Evolutionary conservation across 2,888 invertebrate species (phyloP).

Genomic region (Drosophila infuscata): DNA sequence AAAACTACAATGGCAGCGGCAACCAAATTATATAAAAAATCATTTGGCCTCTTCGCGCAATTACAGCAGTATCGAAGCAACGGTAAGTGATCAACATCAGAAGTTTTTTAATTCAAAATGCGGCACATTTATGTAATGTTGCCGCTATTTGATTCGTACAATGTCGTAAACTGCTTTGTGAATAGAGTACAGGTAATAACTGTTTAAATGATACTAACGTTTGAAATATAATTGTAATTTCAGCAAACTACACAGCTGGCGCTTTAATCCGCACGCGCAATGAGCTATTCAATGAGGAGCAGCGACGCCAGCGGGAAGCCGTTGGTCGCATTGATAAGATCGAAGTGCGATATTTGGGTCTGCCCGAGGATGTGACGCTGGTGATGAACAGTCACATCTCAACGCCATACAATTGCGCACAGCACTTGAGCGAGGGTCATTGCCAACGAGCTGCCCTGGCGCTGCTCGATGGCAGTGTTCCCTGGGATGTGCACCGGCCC

Average conservation of each 20-base stretch:
- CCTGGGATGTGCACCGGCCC: slow-evolving; percentile 98
- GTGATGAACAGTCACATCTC: slow-evolving; percentile 96
- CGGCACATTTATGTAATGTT: slow-evolving; percentile 59
- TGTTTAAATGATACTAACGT: neutral
- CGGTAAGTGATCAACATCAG: slow-evolving; percentile 30
- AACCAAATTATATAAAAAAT: slow-evolving; percentile 56
- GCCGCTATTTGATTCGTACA: slow-evolving; percentile 2
- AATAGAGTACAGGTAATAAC: neutral
- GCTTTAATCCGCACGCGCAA: slow-evolving; percentile 86
- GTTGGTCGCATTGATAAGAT: slow-evolving; percentile 97
- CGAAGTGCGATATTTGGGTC: slow-evolving; percentile 91
- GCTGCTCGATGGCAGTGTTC: slow-evolving; percentile 89
- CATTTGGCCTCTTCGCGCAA: slow-evolving; percentile 46
- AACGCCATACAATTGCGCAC: slow-evolving; percentile 96
- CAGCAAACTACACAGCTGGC: slow-evolving; percentile 40
- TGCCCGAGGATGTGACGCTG: slow-evolving; percentile 90
- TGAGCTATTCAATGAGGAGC: slow-evolving; percentile 91
- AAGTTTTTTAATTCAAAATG: slow-evolving; percentile 2
- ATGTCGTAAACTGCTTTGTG: neutral
- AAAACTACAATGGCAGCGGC: slow-evolving; percentile 59
- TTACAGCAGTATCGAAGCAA: slow-evolving; percentile 57
- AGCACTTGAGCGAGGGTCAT: slow-evolving; percentile 91
- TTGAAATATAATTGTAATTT: neutral
- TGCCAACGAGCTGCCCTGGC: slow-evolving; percentile 91
- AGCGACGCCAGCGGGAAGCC: slow-evolving; percentile 89